Percentiles rank a stretch among this genome's conserved stretches.
These are phyloP conservation scores for Peromyscus leucopus DNA, from an alignment of 2,113 vertebrate species.

Conservation along the genomic window DNA sequence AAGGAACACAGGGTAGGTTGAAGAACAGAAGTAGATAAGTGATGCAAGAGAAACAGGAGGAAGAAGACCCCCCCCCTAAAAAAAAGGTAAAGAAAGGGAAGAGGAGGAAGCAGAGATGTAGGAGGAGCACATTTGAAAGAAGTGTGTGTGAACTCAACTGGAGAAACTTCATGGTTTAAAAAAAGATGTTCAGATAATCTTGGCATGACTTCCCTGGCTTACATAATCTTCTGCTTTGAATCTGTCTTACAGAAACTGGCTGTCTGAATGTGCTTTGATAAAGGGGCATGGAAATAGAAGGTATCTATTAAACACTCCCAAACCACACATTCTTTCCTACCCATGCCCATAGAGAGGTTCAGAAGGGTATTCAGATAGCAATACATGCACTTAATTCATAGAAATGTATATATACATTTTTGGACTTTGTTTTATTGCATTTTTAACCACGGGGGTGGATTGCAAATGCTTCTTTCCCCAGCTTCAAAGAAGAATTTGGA, in stretches of 20 bases:
- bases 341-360: not conserved
- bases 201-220: not conserved
- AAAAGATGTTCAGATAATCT: conserved; percentile 36
- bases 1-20: not conserved
- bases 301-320: not conserved
- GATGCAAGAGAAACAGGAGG: not conserved
- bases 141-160: not conserved
- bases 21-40: not conserved
- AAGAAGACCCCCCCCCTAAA: not conserved
- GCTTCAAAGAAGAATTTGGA: conserved; percentile 43
- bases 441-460: not conserved
- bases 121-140: not conserved
- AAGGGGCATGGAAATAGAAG: not conserved
- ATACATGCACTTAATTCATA: not conserved
- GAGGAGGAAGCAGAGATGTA: not conserved
- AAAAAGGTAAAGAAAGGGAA: not conserved
- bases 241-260: not conserved
- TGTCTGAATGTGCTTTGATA: not conserved
- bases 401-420: not conserved
- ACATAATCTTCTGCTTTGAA: conserved; percentile 4
- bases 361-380: not conserved
- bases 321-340: not conserved
- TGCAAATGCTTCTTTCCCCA: not conserved
- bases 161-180: not conserved
- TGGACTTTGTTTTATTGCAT: not conserved